A percentile compares a stretch with the other conserved stretches of the same genome.
These are phyloP conservation scores for Brachionus rotundiformis DNA, from an alignment of 1,140 invertebrate species.

Conservation along the genomic window DNA sequence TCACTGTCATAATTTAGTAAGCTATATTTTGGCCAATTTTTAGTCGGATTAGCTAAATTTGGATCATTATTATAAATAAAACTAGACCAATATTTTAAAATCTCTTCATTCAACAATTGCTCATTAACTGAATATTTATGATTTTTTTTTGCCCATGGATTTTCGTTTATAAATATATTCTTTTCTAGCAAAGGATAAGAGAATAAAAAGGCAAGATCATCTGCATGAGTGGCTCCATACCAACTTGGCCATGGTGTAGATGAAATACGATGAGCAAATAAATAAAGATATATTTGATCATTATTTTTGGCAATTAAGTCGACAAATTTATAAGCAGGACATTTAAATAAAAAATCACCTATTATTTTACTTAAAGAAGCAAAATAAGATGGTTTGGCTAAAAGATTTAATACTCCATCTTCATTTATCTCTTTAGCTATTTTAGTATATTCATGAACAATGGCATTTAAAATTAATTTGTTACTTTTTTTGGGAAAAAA, in stretches of 20 bases:
- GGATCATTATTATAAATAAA: slow-evolving; percentile 9
- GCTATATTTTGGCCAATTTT: slow-evolving; percentile 25
- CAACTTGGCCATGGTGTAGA: slow-evolving; percentile 37
- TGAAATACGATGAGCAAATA: slow-evolving; percentile 76
- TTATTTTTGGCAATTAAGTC: slow-evolving; percentile 78
- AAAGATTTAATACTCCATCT: neutral
- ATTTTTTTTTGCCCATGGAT: neutral
- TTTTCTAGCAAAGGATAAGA: slow-evolving; percentile 73
- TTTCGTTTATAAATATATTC: neutral
- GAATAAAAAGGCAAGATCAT: slow-evolving; percentile 87
- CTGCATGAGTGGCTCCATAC: slow-evolving; percentile 50
- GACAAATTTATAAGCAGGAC: slow-evolving; percentile 88
- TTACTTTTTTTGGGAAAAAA: slow-evolving; percentile 4
- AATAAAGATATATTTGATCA: slow-evolving; percentile 85
- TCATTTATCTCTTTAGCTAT: neutral
- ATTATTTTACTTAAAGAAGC: neutral
- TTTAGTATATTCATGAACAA: slow-evolving; percentile 63
- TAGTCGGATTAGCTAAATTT: neutral
- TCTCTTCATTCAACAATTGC: slow-evolving; percentile 33
- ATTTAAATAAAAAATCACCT: slow-evolving; percentile 93
- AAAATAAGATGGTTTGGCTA: slow-evolving; percentile 25
- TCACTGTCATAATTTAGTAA: slow-evolving; percentile 16
- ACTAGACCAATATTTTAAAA: slow-evolving; percentile 35
- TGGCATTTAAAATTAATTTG: slow-evolving; percentile 63
- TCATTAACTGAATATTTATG: slow-evolving; percentile 41